phyloP scores from a whole-genome alignment of 2,113 vertebrate genomes.

The Cyphomyrus discorhynchus region DNA sequence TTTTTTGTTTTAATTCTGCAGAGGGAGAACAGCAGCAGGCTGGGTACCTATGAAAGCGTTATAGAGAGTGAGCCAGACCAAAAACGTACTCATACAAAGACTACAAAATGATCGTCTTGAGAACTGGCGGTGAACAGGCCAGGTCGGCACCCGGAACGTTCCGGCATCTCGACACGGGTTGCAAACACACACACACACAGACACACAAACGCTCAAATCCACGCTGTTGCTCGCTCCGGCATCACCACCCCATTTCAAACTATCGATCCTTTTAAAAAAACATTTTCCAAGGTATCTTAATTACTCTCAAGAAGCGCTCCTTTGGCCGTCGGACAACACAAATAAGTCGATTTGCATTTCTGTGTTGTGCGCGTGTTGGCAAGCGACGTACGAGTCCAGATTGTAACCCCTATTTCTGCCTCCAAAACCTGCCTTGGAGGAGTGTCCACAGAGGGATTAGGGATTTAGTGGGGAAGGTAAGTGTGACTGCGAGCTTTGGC shows the following conservation, averaged over 20 bases:
- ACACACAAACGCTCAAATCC: constrained; percentile 8
- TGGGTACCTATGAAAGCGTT: background rate
- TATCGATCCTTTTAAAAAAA: constrained; percentile 69
- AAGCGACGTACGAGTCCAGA: constrained; percentile 89
- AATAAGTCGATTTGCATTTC: constrained; percentile 99
- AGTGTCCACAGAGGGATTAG: constrained; percentile 99
- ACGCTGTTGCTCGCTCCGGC: background rate
- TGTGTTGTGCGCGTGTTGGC: constrained; percentile 99
- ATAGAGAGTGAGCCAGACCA: background rate
- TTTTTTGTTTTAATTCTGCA: background rate
- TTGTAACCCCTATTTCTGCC: constrained; percentile 99
- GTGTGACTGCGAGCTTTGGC: constrained; percentile 99
- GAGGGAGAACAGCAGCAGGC: background rate
- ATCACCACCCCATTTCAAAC: constrained; percentile 39
- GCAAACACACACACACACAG: background rate
- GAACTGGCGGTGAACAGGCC: background rate
- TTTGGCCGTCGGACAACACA: constrained; percentile 96
- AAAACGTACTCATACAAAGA: background rate
- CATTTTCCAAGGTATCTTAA: constrained; percentile 99
- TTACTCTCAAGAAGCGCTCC: constrained; percentile 93
- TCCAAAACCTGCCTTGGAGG: constrained; percentile 99
- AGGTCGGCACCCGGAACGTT: background rate
- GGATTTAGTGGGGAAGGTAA: constrained; percentile 99
- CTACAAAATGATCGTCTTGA: background rate
- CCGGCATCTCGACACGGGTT: background rate